Conservation (phyloP, 2,888 invertebrate species). For the Hirtodrosophila cameraria region DNA sequence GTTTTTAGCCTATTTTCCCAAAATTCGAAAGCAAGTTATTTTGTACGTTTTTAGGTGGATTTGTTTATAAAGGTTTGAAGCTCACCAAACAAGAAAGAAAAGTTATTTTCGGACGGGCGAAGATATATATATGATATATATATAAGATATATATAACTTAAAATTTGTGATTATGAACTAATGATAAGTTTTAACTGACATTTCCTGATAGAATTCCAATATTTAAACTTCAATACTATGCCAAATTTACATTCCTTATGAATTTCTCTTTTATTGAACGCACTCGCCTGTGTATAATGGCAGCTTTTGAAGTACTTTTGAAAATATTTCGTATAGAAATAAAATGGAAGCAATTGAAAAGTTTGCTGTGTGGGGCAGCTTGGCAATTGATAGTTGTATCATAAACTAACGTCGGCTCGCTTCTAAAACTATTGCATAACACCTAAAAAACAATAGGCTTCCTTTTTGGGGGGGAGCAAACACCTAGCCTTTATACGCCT, state of each 20-base stretch:
- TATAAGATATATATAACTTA: no score
- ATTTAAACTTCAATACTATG: conserved; percentile 28
- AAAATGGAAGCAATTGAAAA: conserved; percentile 30
- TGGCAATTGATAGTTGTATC: conserved; percentile 62
- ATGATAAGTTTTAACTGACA: no score
- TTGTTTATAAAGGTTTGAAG: no score
- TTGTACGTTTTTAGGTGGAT: no score
- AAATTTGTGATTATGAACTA: no score
- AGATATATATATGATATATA: no score
- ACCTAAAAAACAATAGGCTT: conserved; percentile 50
- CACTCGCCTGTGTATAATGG: conserved; percentile 17
- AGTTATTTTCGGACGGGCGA: no score
- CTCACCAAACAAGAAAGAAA: no score
- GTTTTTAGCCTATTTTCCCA: no score
- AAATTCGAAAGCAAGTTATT: no score
- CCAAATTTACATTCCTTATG: neutral
- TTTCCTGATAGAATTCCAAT: no score
- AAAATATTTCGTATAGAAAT: conserved; percentile 21
- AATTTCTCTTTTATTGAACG: conserved; percentile 7
- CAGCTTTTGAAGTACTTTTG: conserved; percentile 18
- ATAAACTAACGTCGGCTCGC: conserved; percentile 55
- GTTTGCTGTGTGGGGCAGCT: conserved; percentile 24
- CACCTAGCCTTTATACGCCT: neutral
- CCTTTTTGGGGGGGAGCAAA: no score
- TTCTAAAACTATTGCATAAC: conserved; percentile 60